phyloP scores from a whole-genome alignment of 1,140 invertebrate genomes.

The Mercenaria mercenaria region DNA sequence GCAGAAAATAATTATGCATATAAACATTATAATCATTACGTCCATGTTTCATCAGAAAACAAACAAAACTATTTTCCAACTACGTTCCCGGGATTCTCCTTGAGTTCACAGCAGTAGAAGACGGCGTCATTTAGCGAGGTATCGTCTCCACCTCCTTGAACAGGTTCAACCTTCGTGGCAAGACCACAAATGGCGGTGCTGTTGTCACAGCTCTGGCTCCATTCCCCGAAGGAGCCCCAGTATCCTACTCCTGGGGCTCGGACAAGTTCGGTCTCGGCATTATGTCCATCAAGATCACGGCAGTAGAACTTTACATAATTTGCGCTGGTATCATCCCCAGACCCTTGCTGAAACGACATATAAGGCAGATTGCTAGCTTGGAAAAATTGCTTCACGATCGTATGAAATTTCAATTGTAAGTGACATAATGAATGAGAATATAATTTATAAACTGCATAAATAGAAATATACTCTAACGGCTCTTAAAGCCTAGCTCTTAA shows the following conservation, averaged over 20 bases:
- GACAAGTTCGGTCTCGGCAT: background rate
- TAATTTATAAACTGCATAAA: too few species aligned
- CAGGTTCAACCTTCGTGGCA: background rate
- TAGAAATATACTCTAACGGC: too few species aligned
- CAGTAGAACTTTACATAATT: constrained; percentile 9
- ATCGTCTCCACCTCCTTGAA: background rate
- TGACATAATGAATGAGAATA: too few species aligned
- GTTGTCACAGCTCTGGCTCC: background rate
- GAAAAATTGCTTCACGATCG: too few species aligned
- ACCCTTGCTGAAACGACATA: too few species aligned
- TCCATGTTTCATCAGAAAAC: too few species aligned
- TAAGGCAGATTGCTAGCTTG: too few species aligned
- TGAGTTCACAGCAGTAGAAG: background rate
- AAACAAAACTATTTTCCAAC: too few species aligned
- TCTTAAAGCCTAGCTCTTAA: too few species aligned
- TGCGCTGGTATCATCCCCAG: background rate
- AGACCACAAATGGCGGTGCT: constrained; percentile 12
- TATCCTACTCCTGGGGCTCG: background rate
- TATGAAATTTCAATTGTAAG: too few species aligned
- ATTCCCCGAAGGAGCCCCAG: background rate
- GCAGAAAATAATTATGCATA: too few species aligned
- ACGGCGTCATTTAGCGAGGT: constrained; percentile 3
- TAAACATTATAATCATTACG: too few species aligned
- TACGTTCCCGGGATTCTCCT: background rate
- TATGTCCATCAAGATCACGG: background rate